Base-by-base conservation (phyloP, 2,888 invertebrate genomes). In the Lasioglossum lativentre region DNA sequence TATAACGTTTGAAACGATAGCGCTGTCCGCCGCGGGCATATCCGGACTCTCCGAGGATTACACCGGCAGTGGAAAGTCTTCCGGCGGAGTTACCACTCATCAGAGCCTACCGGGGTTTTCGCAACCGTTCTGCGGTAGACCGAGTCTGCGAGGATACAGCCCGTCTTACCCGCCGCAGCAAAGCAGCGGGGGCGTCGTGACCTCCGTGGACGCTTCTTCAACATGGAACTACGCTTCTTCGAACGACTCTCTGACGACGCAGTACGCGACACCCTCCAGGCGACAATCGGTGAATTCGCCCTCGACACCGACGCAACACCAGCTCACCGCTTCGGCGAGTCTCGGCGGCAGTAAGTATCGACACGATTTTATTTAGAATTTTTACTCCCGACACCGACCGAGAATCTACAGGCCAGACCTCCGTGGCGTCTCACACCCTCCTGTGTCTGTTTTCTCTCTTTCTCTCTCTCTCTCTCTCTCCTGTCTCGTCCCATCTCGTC, bases 311-410 rank as follows among this genome's bases (percentile, higher is more conserved):
- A 71, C 91, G 16, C 93, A 92, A 75, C 92, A 93, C 81, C 96
- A 96, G 92, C 95, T 97, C 75, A 96, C 97, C 84, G 97, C 97
- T 71, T 96, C 97, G 82, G 97, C 97, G 85, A 97, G 97, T 89
- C 96, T 97, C 88, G 96, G 97, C 92, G 97, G 97, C 95, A 96
- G 97, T 97, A 95, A 97, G 97, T 97, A 94, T 52, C 38, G 4
- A 38, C 6, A 23, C 38, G 10, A 10, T 63, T 47, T 23, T 4
- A 68, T 68, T 42, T 0, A n/a, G 0, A 27, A 30, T 19, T 30
- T 19, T 30, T 75, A 45, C 30, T 77, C 4, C 19, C 19, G 23
- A 45, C 40, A 4, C n/a, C 76, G 45, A 45, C 30, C 45, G 30
- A n/a, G n/a, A n/a, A 34, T 34, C 23, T 16, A 30, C 59, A 30